phyloP scores from a whole-genome alignment of 2,888 invertebrate genomes.

The Vanessa cardui region DNA sequence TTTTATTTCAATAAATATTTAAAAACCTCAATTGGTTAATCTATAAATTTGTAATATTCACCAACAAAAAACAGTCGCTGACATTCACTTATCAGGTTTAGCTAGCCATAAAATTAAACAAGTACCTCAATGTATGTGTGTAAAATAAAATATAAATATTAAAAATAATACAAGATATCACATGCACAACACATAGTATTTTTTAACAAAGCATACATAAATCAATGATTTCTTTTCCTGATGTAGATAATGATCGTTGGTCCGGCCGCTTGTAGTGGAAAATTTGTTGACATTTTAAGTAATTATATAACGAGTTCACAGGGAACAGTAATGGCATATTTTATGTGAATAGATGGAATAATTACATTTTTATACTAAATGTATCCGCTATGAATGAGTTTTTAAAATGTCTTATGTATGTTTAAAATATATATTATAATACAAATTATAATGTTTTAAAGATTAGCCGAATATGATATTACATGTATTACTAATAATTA shows the following conservation, averaged over 20 bases:
- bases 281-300: constrained; percentile 53
- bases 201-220: constrained; percentile 7
- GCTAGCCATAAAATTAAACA: too few relatives aligned
- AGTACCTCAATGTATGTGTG: too few relatives aligned
- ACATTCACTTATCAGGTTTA: too few relatives aligned
- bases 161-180: too few relatives aligned
- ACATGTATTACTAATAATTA: too few relatives aligned
- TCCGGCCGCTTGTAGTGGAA: constrained; percentile 46
- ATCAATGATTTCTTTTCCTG: constrained; percentile 46
- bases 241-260: constrained; percentile 52
- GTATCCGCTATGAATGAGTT: constrained; percentile 16
- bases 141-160: too few relatives aligned
- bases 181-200: background rate
- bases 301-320: constrained; percentile 43
- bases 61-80: too few relatives aligned
- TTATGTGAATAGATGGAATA: constrained; percentile 17
- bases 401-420: constrained; percentile 8
- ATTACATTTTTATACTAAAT: constrained; percentile 19
- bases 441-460: background rate
- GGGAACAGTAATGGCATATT: constrained; percentile 23
- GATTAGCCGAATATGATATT: background rate
- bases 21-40: too few relatives aligned
- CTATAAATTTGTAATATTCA: too few relatives aligned
- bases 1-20: background rate
- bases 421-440: background rate